Conservation (phyloP, 2,888 invertebrate genomes). For the Dasysyrphus albostriatus region DNA sequence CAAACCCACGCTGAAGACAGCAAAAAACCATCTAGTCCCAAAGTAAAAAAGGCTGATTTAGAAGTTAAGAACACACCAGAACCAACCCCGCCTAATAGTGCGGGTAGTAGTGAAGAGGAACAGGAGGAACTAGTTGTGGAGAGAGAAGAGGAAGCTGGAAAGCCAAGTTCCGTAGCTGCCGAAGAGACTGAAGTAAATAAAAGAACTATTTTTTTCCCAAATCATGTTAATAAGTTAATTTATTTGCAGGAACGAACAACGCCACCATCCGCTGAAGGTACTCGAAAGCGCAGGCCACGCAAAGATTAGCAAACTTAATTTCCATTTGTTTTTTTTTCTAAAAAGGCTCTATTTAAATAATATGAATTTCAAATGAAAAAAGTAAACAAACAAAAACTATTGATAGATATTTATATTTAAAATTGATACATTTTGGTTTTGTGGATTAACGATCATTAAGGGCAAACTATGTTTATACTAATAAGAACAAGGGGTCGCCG, state of each 20-base stretch:
- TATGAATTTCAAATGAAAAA: conserved; percentile 63
- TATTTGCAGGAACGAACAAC: conserved; percentile 56
- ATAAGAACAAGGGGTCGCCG: conserved; percentile 45
- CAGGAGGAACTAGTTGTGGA: conserved; percentile 76
- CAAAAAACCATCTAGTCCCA: conserved; percentile 80
- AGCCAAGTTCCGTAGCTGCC: conserved; percentile 59
- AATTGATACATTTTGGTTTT: conserved; percentile 54
- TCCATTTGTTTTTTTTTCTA: conserved; percentile 52
- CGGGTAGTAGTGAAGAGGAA: conserved; percentile 76
- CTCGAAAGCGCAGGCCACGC: conserved; percentile 82
- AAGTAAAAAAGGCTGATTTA: conserved; percentile 83
- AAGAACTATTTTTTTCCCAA: neutral
- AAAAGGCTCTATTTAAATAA: conserved; percentile 66
- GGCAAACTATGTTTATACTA: conserved; percentile 40
- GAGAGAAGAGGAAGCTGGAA: conserved; percentile 77
- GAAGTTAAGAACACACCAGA: conserved; percentile 79
- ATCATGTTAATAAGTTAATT: neutral
- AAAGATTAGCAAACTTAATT: conserved; percentile 79
- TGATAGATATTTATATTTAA: conserved; percentile 65
- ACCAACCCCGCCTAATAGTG: conserved; percentile 70
- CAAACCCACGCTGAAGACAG: conserved; percentile 74
- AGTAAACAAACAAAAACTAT: conserved; percentile 20
- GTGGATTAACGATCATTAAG: conserved; percentile 39
- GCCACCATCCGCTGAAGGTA: conserved; percentile 63
- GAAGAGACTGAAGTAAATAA: conserved; percentile 80